Conservation (phyloP, 2,888 invertebrate genomes). For the Zaprionus bogoriensis region DNA sequence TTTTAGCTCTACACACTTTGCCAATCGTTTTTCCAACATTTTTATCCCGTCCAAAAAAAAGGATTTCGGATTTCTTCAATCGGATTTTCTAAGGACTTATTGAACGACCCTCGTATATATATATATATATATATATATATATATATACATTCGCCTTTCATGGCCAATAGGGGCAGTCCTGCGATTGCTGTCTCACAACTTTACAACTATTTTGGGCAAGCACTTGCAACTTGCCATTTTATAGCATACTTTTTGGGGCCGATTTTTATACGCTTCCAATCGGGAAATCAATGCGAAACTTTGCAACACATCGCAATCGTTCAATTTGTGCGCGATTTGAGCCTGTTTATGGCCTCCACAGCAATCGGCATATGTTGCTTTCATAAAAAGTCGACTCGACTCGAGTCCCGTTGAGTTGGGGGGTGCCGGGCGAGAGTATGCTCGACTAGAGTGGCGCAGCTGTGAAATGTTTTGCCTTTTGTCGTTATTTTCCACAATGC, state of each 20-base stretch:
- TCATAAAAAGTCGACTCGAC: not conserved
- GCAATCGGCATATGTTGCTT: constrained; percentile 5
- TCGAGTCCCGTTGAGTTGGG: no score
- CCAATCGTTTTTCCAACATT: no score
- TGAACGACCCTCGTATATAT: no score
- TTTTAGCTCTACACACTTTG: no score
- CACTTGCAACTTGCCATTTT: no score
- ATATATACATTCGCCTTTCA: no score
- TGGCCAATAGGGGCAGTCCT: no score
- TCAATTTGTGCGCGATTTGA: not conserved
- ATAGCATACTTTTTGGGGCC: not conserved
- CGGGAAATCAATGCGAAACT: not conserved
- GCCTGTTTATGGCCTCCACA: not conserved
- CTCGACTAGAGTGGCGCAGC: constrained; percentile 30
- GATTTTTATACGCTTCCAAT: not conserved
- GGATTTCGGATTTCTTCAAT: no score
- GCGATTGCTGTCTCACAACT: no score
- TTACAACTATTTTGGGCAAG: not conserved
- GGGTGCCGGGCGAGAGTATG: not conserved
- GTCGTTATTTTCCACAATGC: constrained; percentile 4
- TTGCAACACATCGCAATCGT: not conserved
- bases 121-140: no score
- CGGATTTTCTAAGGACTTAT: no score
- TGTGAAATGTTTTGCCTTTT: constrained; percentile 29
- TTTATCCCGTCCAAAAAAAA: no score